Base-by-base conservation (phyloP, 2,888 invertebrate species). In the Apotomis capreana region DNA sequence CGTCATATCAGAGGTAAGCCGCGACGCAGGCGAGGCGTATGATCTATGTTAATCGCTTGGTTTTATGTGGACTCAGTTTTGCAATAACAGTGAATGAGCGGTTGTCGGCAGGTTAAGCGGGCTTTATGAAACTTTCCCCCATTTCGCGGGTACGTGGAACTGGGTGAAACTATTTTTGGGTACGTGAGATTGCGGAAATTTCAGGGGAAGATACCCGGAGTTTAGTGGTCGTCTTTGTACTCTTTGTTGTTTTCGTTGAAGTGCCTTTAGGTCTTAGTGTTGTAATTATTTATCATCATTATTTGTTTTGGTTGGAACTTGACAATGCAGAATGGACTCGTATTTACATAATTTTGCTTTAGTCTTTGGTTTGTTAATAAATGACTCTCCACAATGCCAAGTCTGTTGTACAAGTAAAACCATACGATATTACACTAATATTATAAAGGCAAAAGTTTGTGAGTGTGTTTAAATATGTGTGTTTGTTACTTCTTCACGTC, bases 11-110 rank as follows among this genome's bases (percentile, higher is more conserved):
- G 77, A 83, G 87, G 83, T 87, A 85, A 87, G 83, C 85, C 82
- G 64, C 36, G 75, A 57, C 63, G 73, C 64, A 65, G 65, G 51
- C 70, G 52, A 44, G 63, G 58, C 74, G 79, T 77, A 77, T 85
- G 84, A 86, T 85, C 84, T 86, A 85, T 86, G 87, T 86, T 87
- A 87, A 87, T 87, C 86, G 81, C 80, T 13, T 72, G 83, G 87
- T 81, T 85, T 87, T 84, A 81, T 83, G 79, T 80, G 85, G 85
- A 82, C 84, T 83, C 79, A 82, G 83, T 83, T 83, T 84, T 85
- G 86, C 83, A 87, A 87, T 87, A 87, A 86, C 83, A 81, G 79
- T 78, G 82, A 84, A 84, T 82, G 80, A 82, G 79, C 80, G 77
- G 79, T 82, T 81, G 81, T 82, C 78, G 77, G 73, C 74, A 70